Evolutionary conservation across 1,140 invertebrate genomes (phyloP).

Genomic region (Cydia amplana): DNA sequence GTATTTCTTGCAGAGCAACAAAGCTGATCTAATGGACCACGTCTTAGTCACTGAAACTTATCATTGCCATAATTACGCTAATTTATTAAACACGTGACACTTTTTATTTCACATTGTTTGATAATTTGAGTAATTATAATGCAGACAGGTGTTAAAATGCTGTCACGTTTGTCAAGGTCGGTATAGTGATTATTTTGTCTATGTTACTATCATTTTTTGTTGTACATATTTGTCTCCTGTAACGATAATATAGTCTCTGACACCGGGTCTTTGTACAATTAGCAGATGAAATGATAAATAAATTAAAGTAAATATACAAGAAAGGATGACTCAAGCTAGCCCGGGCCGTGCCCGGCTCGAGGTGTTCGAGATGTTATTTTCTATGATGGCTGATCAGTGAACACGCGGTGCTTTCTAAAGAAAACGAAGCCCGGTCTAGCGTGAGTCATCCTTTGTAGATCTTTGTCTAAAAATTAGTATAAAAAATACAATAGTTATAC

Average conservation of each 20-base stretch:
- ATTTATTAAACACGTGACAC: slow-evolving; percentile 26
- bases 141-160: slow-evolving; percentile 14
- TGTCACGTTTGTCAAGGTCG: slow-evolving; percentile 11
- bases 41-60: slow-evolving; percentile 23
- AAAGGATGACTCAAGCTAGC: no score
- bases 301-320: no score
- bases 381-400: no score
- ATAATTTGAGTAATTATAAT: slow-evolving; percentile 28
- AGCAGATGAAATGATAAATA: background rate
- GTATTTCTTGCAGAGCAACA: slow-evolving; percentile 51
- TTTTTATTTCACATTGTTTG: slow-evolving; percentile 27
- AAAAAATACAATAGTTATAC: no score
- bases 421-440: no score
- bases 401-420: no score
- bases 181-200: background rate
- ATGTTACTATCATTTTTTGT: slow-evolving; percentile 3
- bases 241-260: background rate
- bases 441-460: no score
- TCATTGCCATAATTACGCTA: slow-evolving; percentile 9
- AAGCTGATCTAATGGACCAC: background rate
- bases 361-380: no score
- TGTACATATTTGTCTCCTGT: background rate
- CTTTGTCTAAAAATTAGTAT: no score
- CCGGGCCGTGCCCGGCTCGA: no score
- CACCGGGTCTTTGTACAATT: background rate